phyloP scores from a whole-genome alignment of 1,140 invertebrate genomes.

The Pteromalus puparum region DNA sequence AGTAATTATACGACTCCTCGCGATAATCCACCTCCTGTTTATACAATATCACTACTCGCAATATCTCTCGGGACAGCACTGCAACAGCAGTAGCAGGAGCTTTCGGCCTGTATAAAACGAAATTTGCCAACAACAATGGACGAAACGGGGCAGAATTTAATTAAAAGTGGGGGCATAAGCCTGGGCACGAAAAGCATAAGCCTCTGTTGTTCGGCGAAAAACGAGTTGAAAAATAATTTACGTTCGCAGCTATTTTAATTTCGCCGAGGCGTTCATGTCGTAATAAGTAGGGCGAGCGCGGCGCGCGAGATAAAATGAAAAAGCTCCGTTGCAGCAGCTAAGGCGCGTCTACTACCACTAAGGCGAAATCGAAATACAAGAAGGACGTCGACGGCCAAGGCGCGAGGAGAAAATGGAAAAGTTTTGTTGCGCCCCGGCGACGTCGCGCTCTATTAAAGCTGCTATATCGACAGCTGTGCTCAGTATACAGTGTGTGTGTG shows the following conservation, averaged over 20 bases:
- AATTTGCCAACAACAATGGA: neutral
- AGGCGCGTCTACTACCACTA: neutral
- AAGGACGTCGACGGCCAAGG: neutral
- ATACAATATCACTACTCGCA: neutral
- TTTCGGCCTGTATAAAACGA: neutral
- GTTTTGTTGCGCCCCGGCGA: conserved; percentile 12
- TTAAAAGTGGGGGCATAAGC: conserved; percentile 5
- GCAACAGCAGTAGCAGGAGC: too few species aligned
- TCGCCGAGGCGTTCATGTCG: conserved; percentile 18
- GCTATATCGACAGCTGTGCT: conserved; percentile 28
- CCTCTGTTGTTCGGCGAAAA: conserved; percentile 37
- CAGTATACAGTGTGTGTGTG: too few species aligned
- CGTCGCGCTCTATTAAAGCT: conserved; percentile 41
- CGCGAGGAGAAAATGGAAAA: conserved; percentile 46
- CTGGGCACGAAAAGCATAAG: neutral
- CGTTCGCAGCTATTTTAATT: conserved; percentile 40
- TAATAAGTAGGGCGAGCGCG: conserved; percentile 27
- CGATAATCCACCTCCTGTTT: neutral
- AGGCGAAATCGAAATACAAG: conserved; percentile 37
- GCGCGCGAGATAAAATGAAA: conserved; percentile 37
- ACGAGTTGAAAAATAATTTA: conserved; percentile 49
- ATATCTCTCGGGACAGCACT: neutral
- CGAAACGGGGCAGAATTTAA: conserved; percentile 25
- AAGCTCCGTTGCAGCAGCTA: neutral
- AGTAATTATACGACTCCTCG: neutral